Evolutionary conservation across 2,888 invertebrate species (phyloP), one percentile per base, ranked within the genome.

Genomic region (Tinea semifulvella): DNA sequence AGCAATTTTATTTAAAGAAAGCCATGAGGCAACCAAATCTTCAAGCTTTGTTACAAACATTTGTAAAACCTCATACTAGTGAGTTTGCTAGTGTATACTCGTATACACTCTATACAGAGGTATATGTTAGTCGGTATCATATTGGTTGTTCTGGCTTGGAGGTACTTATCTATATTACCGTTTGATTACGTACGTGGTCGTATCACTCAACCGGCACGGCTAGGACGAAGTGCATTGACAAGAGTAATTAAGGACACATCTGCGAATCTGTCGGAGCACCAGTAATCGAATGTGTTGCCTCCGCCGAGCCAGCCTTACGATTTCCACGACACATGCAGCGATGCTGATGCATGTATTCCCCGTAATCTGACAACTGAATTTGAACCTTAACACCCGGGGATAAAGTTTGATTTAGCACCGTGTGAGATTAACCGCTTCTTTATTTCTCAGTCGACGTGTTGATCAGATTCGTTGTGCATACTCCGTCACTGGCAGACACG

Each of bases 381-480:
- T 31, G 60, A 64, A 65, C 69, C 62, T 63, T 72, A 65, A 52
- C 27, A 38, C 55, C 2, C 43, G 38, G 57, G 46, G 49, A 57
- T 67, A 71, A 59, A 64, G 59, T 50, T 54, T 52, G 48, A 53
- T 50, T 51, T 53, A 51, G 56, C 51, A 53, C 56, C 48, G 54
- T 50, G 49, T 54, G 55, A 62, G 61, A 13, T 59, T 52, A 60
- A 54, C 57, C 56, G 61, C 64, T 63, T 61, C 65, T 69, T 74
- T 74, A 70, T 73, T 74, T 69, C 64, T 71, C 68, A 68, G 65
- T 65, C 66, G 72, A 67, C 68, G 70, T 75, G 77, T 77, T 76
- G 80, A 80, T 79, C 76, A 70, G 79, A 76, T 77, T 79, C 76
- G 76, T 75, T 77, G 79, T 79, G 79, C 79, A 80, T 79, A 79